A percentile compares a stretch with the other conserved stretches of the same genome.
phyloP scores from a whole-genome alignment of 1,140 invertebrate genomes.

The Habropoda laboriosa region DNA sequence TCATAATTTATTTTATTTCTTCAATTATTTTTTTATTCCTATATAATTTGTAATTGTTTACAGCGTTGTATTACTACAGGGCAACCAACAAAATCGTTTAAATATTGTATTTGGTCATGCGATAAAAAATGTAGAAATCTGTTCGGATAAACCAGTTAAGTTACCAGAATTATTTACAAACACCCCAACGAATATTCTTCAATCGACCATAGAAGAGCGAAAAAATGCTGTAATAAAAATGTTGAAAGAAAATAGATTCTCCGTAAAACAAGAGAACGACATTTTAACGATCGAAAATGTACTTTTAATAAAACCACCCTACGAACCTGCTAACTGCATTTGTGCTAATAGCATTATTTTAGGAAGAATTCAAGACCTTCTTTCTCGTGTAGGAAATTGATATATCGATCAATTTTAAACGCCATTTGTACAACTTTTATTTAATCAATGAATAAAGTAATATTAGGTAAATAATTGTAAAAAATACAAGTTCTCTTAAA shows the following conservation, averaged over 20 bases:
- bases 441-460: neutral
- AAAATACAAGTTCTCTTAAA: neutral
- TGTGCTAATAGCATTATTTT: slow-evolving; percentile 75
- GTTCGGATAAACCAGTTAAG: slow-evolving; percentile 41
- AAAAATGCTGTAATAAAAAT: slow-evolving; percentile 70
- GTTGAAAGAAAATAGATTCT: slow-evolving; percentile 73
- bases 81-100: slow-evolving; percentile 56
- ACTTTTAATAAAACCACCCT: slow-evolving; percentile 76
- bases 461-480: neutral
- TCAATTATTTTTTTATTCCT: neutral
- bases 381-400: slow-evolving; percentile 23
- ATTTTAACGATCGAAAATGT: slow-evolving; percentile 71
- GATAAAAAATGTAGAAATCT: slow-evolving; percentile 69
- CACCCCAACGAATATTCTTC: slow-evolving; percentile 50
- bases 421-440: neutral
- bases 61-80: slow-evolving; percentile 74
- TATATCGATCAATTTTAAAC: neutral
- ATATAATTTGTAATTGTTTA: slow-evolving; percentile 42
- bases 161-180: slow-evolving; percentile 73
- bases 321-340: slow-evolving; percentile 71
- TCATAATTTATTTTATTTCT: neutral
- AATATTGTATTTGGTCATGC: slow-evolving; percentile 73
- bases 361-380: slow-evolving; percentile 72
- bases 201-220: slow-evolving; percentile 48
- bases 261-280: slow-evolving; percentile 69